Percentiles rank a stretch among this genome's conserved stretches.
These are phyloP conservation scores for Mirza zaza DNA, from an alignment of 2,113 vertebrate genomes.

Conservation along the genomic window DNA sequence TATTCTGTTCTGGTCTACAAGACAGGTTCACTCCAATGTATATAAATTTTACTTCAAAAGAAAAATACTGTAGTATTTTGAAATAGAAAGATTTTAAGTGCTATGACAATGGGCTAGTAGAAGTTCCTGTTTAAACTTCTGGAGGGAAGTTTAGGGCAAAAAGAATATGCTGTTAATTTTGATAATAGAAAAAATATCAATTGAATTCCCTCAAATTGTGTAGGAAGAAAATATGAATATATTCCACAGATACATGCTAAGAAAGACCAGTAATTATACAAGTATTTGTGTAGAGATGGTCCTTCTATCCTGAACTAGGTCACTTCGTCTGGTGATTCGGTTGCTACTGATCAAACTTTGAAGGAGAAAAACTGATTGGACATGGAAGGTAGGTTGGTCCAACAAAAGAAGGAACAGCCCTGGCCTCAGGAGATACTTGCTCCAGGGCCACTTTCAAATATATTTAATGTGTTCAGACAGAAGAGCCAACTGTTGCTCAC, in stretches of 20 bases:
- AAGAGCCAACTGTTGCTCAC: not conserved
- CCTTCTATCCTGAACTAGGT: not conserved
- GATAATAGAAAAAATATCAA: not conserved
- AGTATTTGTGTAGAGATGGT: not conserved
- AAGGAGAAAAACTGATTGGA: not conserved
- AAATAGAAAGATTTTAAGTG: not conserved
- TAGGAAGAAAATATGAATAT: not conserved
- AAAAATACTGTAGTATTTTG: not conserved
- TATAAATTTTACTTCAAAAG: not conserved
- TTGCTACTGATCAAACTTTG: not conserved
- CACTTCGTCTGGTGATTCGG: not conserved
- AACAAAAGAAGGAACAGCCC: not conserved
- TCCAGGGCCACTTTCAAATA: not conserved
- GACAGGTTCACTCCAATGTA: not conserved
- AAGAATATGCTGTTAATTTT: not conserved
- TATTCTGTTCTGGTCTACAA: no score
- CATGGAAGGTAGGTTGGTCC: not conserved
- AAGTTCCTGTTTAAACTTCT: not conserved
- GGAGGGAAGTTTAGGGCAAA: not conserved
- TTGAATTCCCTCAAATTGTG: not conserved
- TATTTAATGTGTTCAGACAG: not conserved
- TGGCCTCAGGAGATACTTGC: not conserved
- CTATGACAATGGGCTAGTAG: not conserved
- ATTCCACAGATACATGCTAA: not conserved
- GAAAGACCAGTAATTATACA: not conserved